Evolutionary conservation across 2,797 vertebrate species (phyloP), one percentile per base, ranked within the genome.

Genomic region (Ctenopoma multispine): DNA sequence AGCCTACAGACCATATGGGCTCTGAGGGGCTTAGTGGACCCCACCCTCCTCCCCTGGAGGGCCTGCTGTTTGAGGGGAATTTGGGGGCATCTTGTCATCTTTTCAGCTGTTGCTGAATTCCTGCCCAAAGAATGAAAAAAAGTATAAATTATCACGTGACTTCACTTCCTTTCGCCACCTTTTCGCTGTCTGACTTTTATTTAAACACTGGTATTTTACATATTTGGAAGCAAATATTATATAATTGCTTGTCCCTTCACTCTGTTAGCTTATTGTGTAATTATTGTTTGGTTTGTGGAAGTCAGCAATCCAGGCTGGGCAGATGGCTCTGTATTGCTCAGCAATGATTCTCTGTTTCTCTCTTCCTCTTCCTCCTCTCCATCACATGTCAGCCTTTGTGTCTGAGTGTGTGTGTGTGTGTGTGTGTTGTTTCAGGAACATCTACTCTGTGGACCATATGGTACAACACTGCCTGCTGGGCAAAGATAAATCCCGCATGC

Each of bases 1-100:
- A 90, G 85, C 87, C 82, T 75, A 15, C 63, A 72, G 77, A 88
- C 89, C 93, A 94, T 93, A 93, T 92, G 92, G 87, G 66, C 79
- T 77, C 65, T 29, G 50, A 82, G 75, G 87, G 80, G 87, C 86
- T 93, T 92, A 92, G 74, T 50, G 57, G 76, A 81, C 81, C 82
- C 72, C 77, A 55, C 54, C 54, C 74, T 77, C 56, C 2, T 10
- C 77, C 61, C 68, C 60, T 8, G 3, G 66, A 62, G 55, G 61
- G 53, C 58, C 69, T 77, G 73, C 75, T 88, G 77, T 83, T 72
- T 85, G 67, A 63, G 60, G 63, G 71, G 58, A 81, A 71, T 74
- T 73, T 36, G 21, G 49, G 57, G 77, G 15, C 59, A 40, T 78
- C 55, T 65, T 50, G n/a, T 73, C 63, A 69, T 83, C 63, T 79